Conservation (phyloP, 2,888 invertebrate species). For the Polymixis flavicincta region DNA sequence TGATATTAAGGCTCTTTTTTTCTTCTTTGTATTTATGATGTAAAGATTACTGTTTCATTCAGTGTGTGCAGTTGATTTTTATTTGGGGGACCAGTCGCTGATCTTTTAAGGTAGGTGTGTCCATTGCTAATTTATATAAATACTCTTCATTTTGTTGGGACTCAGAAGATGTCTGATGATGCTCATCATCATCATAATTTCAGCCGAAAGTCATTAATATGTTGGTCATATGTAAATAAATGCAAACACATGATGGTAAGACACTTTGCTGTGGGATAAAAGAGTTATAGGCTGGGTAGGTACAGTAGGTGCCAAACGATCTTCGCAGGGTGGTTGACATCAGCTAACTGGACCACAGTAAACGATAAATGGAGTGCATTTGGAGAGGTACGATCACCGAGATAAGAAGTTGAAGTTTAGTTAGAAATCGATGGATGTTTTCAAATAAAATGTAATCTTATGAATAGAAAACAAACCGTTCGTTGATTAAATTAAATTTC, state of each 20-base stretch:
- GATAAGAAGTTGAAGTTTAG: no score
- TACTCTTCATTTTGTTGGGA: not conserved
- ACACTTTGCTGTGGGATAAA: not conserved
- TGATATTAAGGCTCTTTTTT: not conserved
- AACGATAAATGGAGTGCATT: not conserved
- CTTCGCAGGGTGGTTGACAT: no score
- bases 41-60: not conserved
- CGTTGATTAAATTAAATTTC: no score
- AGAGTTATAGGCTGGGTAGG: not conserved
- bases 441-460: no score
- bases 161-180: not conserved
- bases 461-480: no score
- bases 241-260: not conserved
- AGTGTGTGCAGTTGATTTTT: not conserved
- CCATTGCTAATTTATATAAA: not conserved
- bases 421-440: no score
- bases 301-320: not conserved
- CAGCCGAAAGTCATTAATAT: not conserved
- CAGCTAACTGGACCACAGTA: not conserved
- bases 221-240: not conserved
- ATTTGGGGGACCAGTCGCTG: not conserved
- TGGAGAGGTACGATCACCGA: not conserved
- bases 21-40: not conserved
- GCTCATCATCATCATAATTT: not conserved
- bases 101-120: conserved; percentile 12